These are phyloP conservation scores for Limnephilus auricula DNA, from an alignment of 2,888 invertebrate genomes.

Conservation along the genomic window DNA sequence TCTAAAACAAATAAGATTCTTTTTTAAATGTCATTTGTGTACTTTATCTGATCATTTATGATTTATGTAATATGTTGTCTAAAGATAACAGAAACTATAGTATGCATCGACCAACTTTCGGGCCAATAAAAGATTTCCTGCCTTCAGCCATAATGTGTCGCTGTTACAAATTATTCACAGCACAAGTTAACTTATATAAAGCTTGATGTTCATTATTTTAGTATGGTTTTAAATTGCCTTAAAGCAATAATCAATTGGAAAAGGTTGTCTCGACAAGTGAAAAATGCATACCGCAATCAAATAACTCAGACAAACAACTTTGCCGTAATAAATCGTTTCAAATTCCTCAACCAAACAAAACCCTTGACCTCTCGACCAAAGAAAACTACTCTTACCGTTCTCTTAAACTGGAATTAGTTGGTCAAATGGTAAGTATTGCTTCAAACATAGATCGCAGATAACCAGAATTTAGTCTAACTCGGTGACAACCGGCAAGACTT, in stretches of 20 bases:
- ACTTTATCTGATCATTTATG: too few species aligned
- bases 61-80: background rate
- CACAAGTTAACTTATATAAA: background rate
- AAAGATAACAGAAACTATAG: background rate
- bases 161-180: background rate
- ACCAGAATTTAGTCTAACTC: background rate
- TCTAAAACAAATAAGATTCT: background rate
- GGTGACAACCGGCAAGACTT: slow-evolving; percentile 34
- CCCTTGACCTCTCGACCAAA: background rate
- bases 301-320: background rate
- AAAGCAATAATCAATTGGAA: background rate
- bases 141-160: background rate
- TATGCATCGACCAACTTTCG: too few species aligned
- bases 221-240: background rate
- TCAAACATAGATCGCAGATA: background rate
- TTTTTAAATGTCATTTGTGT: too few species aligned
- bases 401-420: background rate
- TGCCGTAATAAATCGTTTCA: background rate
- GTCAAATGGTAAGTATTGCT: background rate
- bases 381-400: background rate
- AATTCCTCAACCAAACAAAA: background rate
- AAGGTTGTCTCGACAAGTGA: background rate
- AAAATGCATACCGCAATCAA: background rate
- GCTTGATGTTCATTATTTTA: background rate
- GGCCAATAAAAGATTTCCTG: background rate